A percentile compares a stretch with the other conserved stretches of the same genome.
Conservation (phyloP, 2,113 vertebrate species). For the Taurulus bubalis region DNA sequence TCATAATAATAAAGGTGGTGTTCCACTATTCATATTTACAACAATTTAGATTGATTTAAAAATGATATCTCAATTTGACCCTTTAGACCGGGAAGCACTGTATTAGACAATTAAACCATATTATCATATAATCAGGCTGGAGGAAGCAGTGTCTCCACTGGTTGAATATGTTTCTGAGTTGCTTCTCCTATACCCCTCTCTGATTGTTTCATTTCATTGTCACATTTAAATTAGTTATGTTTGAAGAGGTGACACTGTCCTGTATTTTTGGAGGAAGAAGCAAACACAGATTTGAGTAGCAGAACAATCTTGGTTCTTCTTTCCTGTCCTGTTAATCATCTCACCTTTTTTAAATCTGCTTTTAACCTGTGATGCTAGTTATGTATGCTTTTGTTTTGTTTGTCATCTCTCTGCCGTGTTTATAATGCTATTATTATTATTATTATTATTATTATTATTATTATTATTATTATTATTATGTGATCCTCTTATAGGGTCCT, state of each 20-base stretch:
- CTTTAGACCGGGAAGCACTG: not conserved
- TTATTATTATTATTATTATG: not conserved
- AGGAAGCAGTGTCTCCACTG: not conserved
- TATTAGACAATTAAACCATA: not conserved
- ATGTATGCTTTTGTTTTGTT: not conserved
- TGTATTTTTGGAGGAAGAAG: not conserved
- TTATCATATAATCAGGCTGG: too few species aligned
- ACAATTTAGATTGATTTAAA: not conserved
- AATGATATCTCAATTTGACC: not conserved
- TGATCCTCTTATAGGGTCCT: not conserved
- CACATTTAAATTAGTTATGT: not conserved
- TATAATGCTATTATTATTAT: not conserved
- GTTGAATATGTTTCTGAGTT: not conserved
- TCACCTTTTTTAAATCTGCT: not conserved
- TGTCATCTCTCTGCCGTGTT: not conserved
- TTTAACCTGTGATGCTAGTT: not conserved
- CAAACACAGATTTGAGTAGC: not conserved
- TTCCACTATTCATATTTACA: not conserved
- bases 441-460: not conserved
- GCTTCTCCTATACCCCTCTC: not conserved
- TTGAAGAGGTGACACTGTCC: not conserved
- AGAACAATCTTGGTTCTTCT: not conserved
- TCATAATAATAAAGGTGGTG: not conserved
- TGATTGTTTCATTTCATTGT: not conserved
- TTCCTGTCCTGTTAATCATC: not conserved